Evolutionary conservation across 2,113 vertebrate genomes (phyloP).

Genomic region (Athene cunicularia): DNA sequence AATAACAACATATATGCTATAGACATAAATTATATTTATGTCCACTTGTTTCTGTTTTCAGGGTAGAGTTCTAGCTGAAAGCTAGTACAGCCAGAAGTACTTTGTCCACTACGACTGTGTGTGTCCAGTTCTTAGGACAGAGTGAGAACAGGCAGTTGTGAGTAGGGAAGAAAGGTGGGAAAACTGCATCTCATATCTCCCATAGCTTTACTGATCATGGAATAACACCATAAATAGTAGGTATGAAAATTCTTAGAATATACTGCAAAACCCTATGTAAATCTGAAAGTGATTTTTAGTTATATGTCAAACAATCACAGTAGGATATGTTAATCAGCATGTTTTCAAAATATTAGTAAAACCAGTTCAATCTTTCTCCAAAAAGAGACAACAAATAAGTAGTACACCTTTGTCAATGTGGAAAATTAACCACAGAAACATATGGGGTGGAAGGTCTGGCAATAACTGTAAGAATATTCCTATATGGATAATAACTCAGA

Average conservation of each 20-base stretch:
- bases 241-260: neutral
- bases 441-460: neutral
- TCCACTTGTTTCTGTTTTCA: neutral
- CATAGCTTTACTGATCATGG: neutral
- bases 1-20: neutral
- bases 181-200: neutral
- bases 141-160: neutral
- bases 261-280: neutral
- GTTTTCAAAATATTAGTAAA: neutral
- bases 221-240: neutral
- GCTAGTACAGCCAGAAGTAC: neutral
- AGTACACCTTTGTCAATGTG: neutral
- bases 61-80: neutral
- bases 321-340: neutral
- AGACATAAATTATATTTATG: neutral
- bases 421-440: neutral
- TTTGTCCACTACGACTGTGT: rapidly evolving
- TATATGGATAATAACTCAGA: neutral
- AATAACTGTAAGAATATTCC: neutral
- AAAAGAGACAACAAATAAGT: neutral
- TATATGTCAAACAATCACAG: neutral
- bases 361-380: neutral
- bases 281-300: neutral
- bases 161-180: neutral
- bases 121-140: neutral